Conservation (phyloP, 2,797 vertebrate species). For the Girardinus metallicus region DNA sequence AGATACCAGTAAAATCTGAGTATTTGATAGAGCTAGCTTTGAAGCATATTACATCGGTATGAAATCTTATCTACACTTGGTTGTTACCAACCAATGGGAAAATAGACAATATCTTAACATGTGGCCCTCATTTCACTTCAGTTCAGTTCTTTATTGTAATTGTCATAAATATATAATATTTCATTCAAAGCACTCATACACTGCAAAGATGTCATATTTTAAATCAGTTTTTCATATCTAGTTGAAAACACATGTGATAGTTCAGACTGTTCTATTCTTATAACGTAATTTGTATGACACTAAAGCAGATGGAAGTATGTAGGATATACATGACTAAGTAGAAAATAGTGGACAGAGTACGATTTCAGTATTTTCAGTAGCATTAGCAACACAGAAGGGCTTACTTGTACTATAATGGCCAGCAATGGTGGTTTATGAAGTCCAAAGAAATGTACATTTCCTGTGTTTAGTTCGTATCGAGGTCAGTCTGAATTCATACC, state of each 20-base stretch:
- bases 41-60: background rate
- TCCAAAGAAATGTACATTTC: too few species aligned
- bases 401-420: too few species aligned
- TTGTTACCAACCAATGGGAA: background rate
- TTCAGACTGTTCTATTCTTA: background rate
- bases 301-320: background rate
- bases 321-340: background rate
- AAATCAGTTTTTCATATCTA: background rate
- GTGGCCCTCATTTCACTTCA: background rate
- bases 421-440: too few species aligned
- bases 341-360: too few species aligned
- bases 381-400: too few species aligned
- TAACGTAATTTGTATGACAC: background rate
- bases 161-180: background rate
- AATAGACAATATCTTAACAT: background rate
- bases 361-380: too few species aligned
- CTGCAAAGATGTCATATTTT: background rate
- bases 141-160: too few species aligned
- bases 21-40: background rate
- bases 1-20: background rate
- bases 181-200: too few species aligned
- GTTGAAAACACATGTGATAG: background rate
- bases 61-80: background rate
- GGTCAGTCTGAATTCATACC: too few species aligned
- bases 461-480: too few species aligned